Evolutionary conservation across 2,888 invertebrate genomes (phyloP), one percentile per base, ranked within the genome.

Genomic region (Elysia crispata): DNA sequence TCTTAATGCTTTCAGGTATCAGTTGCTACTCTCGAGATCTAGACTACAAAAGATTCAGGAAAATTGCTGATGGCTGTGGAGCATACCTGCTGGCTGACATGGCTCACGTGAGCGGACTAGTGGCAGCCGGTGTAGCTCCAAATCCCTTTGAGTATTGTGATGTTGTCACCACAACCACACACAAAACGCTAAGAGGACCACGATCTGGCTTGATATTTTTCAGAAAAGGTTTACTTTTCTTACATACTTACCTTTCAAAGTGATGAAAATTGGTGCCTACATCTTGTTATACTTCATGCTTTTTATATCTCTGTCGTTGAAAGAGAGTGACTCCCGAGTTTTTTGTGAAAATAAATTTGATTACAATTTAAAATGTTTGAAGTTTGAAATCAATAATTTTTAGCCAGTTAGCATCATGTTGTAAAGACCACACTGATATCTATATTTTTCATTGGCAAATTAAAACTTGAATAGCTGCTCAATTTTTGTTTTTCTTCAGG

Each of bases 31-130:
- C 98, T 0, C 94, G 98, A 70, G 95, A 96, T 85, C 93, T 99
- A 84, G 97, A 99, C 92, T 99, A 98, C 92, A 95, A 95, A 87
- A 94, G 95, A 18, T 98, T 98, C 93, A 94, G 95, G 30, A 94
- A 96, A 90, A 94, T 94, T 23, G 87, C 88, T 23, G 95, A 97
- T 88, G 92, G 96, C 81, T 95, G 95, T 85, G 96, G 96, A 54
- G 96, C 98, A 0, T 96, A 96, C 88, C 92, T 99, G 75, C 94
- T 98, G 94, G 95, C 97, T 23, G 98, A 99, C 92, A 99, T 99
- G 98, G 97, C 98, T 0, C 98, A 98, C 91, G 95, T 98, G 75
- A 96, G 97, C 60, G 98, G 98, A 54, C 93, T 98, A 69, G 96
- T 98, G 25, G 96, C 98, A 81, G 96, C 97, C 86, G 96, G 95